Conservation (phyloP, 1,140 invertebrate genomes). For the Diabrotica undecimpunctata region DNA sequence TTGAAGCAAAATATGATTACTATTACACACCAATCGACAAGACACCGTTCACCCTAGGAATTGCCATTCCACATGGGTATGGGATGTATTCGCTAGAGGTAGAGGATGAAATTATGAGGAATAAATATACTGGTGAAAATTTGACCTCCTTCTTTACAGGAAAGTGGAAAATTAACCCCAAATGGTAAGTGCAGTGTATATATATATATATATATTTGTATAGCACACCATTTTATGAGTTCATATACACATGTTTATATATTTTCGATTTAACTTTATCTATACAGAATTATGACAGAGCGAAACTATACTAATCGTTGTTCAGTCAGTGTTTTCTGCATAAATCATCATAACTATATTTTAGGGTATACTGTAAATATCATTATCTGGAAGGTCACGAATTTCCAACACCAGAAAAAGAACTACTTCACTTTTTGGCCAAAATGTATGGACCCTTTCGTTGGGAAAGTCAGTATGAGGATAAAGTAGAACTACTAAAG, state of each 20-base stretch:
- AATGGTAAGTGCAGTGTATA: conserved; percentile 59
- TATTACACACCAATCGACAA: conserved; percentile 75
- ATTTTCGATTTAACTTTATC: no score
- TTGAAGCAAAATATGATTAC: conserved; percentile 76
- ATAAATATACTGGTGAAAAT: conserved; percentile 61
- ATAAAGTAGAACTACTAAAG: conserved; percentile 55
- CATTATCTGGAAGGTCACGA: conserved; percentile 73
- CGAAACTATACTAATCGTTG: no score
- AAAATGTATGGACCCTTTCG: conserved; percentile 58
- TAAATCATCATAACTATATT: conserved; percentile 12
- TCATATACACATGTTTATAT: no score
- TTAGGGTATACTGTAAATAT: conserved; percentile 81
- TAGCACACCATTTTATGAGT: no score
- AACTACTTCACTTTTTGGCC: conserved; percentile 70
- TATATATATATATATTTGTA: no score
- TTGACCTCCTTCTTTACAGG: conserved; percentile 65
- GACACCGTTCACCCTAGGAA: conserved; percentile 83
- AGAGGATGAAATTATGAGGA: conserved; percentile 64
- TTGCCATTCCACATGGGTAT: conserved; percentile 75
- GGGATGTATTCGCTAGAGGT: conserved; percentile 74
- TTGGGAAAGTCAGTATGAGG: conserved; percentile 54
- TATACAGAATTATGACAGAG: no score
- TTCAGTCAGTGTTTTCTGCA: no score
- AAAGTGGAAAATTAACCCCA: conserved; percentile 82
- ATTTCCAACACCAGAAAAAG: conserved; percentile 67